Conservation (phyloP, 2,113 vertebrate genomes). For the Phaethornis superciliosus region DNA sequence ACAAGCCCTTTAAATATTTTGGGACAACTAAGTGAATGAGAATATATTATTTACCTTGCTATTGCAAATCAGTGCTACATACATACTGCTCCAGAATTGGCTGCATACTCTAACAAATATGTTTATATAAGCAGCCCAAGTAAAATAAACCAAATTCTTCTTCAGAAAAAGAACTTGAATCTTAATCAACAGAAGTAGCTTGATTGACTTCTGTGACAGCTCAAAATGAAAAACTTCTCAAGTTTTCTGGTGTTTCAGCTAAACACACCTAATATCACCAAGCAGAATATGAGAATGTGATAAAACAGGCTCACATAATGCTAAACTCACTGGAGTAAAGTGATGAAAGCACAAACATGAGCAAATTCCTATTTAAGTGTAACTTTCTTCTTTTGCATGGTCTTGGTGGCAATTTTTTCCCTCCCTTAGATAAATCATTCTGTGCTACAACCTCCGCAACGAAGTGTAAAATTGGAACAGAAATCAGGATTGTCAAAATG, state of each 20-base stretch:
- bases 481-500: neutral
- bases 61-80: neutral
- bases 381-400: neutral
- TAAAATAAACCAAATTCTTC: neutral
- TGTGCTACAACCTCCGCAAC: neutral
- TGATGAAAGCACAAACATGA: neutral
- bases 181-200: neutral
- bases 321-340: neutral
- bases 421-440: neutral
- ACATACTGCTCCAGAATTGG: neutral
- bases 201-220: neutral
- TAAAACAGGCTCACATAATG: neutral
- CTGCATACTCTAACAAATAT: neutral
- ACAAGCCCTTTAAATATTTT: neutral
- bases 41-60: neutral
- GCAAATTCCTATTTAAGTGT: neutral
- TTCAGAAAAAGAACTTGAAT: neutral
- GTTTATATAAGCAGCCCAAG: neutral
- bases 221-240: neutral
- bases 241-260: neutral
- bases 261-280: neutral
- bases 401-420: neutral
- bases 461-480: neutral
- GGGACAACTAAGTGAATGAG: neutral
- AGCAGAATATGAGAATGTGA: slow-evolving; percentile 3